phyloP scores from a whole-genome alignment of 2,113 vertebrate genomes.

The Rhinogobius similis region DNA sequence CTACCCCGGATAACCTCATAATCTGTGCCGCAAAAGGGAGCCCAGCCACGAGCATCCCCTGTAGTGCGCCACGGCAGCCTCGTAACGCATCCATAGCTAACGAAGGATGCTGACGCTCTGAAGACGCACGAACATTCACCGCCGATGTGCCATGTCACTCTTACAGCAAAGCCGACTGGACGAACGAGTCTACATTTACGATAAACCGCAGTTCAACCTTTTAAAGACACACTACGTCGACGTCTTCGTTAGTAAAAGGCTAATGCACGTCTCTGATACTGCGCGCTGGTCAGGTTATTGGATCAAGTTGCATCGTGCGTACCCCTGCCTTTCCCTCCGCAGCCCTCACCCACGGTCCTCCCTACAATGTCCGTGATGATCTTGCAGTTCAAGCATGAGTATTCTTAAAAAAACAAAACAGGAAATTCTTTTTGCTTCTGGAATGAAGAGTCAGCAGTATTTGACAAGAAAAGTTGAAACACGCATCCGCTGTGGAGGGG shows the following conservation, averaged over 20 bases:
- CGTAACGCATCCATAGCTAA: constrained; percentile 59
- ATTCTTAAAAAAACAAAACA: constrained; percentile 50
- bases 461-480: constrained; percentile 1
- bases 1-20: constrained; percentile 27
- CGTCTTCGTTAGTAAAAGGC: neutral
- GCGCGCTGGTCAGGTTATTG: neutral
- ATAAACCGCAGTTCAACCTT: constrained; percentile 55
- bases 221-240: constrained; percentile 69
- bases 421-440: constrained; percentile 43
- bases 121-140: constrained; percentile 7
- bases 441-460: constrained; percentile 4
- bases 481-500: constrained; percentile 7
- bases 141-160: constrained; percentile 62
- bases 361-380: constrained; percentile 35
- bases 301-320: constrained; percentile 10
- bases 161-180: constrained; percentile 36
- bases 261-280: neutral
- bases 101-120: constrained; percentile 53
- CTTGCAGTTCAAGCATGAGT: constrained; percentile 22
- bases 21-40: neutral
- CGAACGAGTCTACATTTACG: constrained; percentile 17
- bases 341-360: constrained; percentile 41
- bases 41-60: constrained; percentile 16
- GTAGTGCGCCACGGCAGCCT: constrained; percentile 25
- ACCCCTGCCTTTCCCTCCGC: neutral